A percentile compares a stretch with the other conserved stretches of the same genome.
phyloP scores from a whole-genome alignment of 2,888 invertebrate species.

The Beris chalybata region DNA sequence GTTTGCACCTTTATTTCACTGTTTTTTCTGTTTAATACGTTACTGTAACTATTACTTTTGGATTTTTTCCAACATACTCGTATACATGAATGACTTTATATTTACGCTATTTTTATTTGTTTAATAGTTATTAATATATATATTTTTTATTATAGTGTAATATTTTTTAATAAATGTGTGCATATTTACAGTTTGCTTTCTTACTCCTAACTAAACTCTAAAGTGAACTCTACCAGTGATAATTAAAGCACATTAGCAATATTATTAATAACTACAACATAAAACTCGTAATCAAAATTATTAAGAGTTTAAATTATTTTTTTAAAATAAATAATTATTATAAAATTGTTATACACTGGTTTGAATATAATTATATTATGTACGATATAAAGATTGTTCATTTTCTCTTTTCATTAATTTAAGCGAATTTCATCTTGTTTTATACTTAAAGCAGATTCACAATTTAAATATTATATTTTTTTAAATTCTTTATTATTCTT shows the following conservation, averaged over 20 bases:
- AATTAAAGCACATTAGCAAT: too few relatives aligned
- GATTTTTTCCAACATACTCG: slow-evolving; percentile 11
- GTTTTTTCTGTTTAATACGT: slow-evolving; percentile 1
- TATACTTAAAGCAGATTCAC: slow-evolving; percentile 4
- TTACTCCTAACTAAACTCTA: too few relatives aligned
- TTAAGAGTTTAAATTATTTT: too few relatives aligned
- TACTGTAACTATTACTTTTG: slow-evolving; percentile 11
- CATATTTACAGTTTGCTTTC: slow-evolving; percentile 15
- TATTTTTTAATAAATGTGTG: slow-evolving; percentile 5
- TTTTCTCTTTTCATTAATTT: too few relatives aligned
- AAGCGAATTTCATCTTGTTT: neutral
- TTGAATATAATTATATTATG: too few relatives aligned
- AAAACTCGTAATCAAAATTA: too few relatives aligned
- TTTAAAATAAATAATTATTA: too few relatives aligned
- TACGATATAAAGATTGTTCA: too few relatives aligned
- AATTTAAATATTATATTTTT: neutral
- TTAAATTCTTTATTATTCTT: slow-evolving; percentile 46
- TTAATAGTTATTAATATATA: slow-evolving; percentile 11
- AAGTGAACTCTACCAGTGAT: too few relatives aligned
- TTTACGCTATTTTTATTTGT: neutral
- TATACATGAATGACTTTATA: slow-evolving; percentile 26
- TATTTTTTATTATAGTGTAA: slow-evolving; percentile 5
- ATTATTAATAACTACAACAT: too few relatives aligned
- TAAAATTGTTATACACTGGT: too few relatives aligned
- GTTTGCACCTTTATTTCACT: slow-evolving; percentile 28